Base-by-base conservation (phyloP, 2,113 vertebrate genomes). In the Gnathonemus echidnorhynchus region DNA sequence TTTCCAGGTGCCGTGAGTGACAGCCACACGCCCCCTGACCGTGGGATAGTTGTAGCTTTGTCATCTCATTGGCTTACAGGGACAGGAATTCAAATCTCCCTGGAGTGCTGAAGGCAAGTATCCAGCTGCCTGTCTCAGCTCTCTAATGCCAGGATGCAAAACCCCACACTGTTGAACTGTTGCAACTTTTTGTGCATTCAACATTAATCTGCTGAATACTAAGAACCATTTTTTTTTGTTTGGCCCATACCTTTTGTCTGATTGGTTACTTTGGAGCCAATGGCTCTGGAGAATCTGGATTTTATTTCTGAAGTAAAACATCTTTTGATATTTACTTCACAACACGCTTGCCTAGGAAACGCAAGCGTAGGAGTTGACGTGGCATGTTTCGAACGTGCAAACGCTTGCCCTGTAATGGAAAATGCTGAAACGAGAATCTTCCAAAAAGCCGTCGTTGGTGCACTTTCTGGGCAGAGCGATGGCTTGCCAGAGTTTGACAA, bases 61-160 rank as follows among this genome's bases (percentile, higher is more conserved):
- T 86, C 84, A 46, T 87, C 90, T 88, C 80, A 39, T 45, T 53
- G 56, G 88, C 83, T 91, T 49, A 50, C 84, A 17, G 56, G 84
- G 85, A 53, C 17, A 24, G 50, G 49, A 85, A 89, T 77, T 86
- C 80, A 91, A 70, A 86, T 74, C 19, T 70, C 83, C 56, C 90
- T 35, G 50, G 86, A 87, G 86, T 17, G 50, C 86, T 39, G 52
- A 45, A 86, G 90, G 86, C 46, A 39, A 13, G 35, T 21, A 80
- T 31, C 31, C 66, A 53, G 66, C 90, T 88, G 66, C 48, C 90
- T 35, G 45, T 45, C 52, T 45, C 62, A 0, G n/a, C 35, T 77
- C 27, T 39, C 11, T 42, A 56, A 77, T 7, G 86, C 70, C 48
- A 46, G 49, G 46, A 35, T 83, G 86, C 13, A 83, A 80, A 53